Base-by-base conservation (phyloP, 1,140 invertebrate genomes). In the Leguminivora glycinivorella region DNA sequence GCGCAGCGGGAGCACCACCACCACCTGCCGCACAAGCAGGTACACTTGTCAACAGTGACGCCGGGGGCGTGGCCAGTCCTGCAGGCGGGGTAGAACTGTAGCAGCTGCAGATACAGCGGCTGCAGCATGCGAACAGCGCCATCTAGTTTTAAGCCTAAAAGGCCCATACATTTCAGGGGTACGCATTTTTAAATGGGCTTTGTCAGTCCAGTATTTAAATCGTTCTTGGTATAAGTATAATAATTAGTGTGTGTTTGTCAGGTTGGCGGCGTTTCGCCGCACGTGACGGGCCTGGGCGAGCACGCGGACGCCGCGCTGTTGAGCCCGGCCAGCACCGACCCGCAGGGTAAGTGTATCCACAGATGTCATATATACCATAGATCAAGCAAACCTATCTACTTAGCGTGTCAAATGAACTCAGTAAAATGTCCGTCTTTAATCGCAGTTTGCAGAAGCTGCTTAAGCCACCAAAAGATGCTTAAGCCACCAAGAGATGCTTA, bases 1-100 rank as follows among this genome's bases (percentile, higher is more conserved):
- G 89, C 92, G 73, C 93, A 94, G 79, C 79, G 92, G 7, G 93
- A 93, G 47, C 93, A 93, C 75, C 88, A 90, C 52, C 94, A 94
- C 73, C 93, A 93, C 69, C 77, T 76, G 6, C 75, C 80, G 1
- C 78, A 81, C 31, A 85, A 89, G 72, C 87, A 87, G 77, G 85
- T 87, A 38, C n/a, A n/a, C n/a, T n/a, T n/a, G 47, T 67, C 56
- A 70, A 5, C 56, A 83, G 76, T 83, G 40, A 78, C 71, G 67
- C 74, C 7, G 74, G 78, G 72, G 58, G 75, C 60, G 74, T 75
- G 66, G 70, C 79, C 26, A 77, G 80, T 70, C 60, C 88, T 56
- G 75, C 76, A 73, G 72, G 73, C 81, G 76, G 82, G 1, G 84
- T 89, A 60, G 83, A 90, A 40, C 87, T 93, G 60, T 79, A 93